Evolutionary conservation across 2,888 invertebrate species (phyloP).

Genomic region (Cordilura impudica): DNA sequence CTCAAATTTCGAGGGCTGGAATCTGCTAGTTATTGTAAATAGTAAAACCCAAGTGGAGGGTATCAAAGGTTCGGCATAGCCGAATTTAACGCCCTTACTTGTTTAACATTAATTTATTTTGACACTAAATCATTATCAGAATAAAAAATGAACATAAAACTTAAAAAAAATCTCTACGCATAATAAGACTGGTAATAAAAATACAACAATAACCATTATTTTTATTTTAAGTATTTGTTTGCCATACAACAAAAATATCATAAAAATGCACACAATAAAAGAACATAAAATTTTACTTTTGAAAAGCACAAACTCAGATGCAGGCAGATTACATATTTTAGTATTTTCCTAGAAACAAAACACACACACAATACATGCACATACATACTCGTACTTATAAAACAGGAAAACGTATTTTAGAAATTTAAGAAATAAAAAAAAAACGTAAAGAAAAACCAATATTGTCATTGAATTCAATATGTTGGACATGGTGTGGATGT

Average conservation of each 20-base stretch:
- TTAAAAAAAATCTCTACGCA: background rate
- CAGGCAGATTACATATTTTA: no score
- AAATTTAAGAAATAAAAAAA: background rate
- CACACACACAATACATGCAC: background rate
- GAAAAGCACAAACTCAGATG: background rate
- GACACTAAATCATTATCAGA: background rate
- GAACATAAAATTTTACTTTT: background rate
- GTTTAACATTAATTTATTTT: background rate
- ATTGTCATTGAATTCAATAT: conserved; percentile 34
- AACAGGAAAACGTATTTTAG: background rate
- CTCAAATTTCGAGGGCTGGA: no score
- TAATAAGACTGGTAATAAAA: background rate
- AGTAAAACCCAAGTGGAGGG: no score
- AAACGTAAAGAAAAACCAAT: background rate
- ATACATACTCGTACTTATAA: background rate
- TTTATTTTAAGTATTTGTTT: no score
- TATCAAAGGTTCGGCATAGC: no score
- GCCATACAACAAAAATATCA: background rate
- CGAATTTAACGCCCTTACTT: no score
- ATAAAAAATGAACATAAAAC: background rate
- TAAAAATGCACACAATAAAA: conserved; percentile 22
- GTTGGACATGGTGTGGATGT: conserved; percentile 16
- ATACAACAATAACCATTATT: background rate
- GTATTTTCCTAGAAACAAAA: no score
- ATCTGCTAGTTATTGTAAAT: no score